phyloP scores from a whole-genome alignment of 2,113 vertebrate genomes.

The Ceratotherium simum region DNA sequence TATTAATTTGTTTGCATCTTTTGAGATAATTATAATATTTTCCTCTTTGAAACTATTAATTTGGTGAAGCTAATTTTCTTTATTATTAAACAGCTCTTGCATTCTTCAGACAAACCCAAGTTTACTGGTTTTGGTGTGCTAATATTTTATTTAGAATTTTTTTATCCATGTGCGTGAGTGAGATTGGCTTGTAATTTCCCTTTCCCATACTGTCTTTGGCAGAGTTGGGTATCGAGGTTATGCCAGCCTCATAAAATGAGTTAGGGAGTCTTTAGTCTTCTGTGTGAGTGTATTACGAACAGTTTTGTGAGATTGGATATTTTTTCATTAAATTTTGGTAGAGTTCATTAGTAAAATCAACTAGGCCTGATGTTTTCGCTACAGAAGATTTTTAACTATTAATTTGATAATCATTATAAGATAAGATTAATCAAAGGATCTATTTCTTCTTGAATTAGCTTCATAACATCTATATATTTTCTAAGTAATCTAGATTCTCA shows the following conservation, averaged over 20 bases:
- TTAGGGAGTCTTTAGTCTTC: background rate
- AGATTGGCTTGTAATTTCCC: background rate
- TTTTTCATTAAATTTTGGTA: background rate
- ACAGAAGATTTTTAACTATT: background rate
- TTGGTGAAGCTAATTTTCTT: background rate
- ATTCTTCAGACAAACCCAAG: background rate
- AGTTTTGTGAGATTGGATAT: background rate
- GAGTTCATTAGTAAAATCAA: background rate
- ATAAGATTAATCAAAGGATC: background rate
- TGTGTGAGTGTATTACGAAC: background rate
- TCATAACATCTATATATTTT: background rate
- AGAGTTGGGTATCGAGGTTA: background rate
- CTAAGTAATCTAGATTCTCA: background rate
- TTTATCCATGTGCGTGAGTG: background rate
- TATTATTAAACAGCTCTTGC: background rate
- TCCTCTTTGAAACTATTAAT: background rate
- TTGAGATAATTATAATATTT: constrained; percentile 13
- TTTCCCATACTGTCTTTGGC: background rate
- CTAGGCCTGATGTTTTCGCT: background rate
- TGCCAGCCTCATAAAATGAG: too few species aligned
- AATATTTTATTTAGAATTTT: background rate
- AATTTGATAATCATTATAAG: background rate
- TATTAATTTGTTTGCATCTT: background rate
- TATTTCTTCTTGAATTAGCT: background rate
- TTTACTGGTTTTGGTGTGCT: background rate